phyloP scores from a whole-genome alignment of 2,797 vertebrate genomes.

The Melanotaenia parkinsoni region DNA sequence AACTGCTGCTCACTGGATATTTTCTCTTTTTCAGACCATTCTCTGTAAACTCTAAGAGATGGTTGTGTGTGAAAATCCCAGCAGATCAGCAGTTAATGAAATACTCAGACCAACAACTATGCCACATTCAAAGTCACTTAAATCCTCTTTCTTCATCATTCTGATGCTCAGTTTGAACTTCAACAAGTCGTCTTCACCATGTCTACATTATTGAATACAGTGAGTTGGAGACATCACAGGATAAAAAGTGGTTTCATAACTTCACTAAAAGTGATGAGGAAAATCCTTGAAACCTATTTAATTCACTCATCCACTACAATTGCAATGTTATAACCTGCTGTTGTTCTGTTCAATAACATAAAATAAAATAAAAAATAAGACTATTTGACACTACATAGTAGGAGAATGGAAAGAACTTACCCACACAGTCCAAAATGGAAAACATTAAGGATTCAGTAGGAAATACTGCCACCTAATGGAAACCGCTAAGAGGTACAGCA shows the following conservation, averaged over 20 bases:
- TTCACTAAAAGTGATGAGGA: neutral
- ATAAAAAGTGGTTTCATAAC: conserved; percentile 16
- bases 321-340: neutral
- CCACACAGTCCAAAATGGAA: neutral
- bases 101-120: no score
- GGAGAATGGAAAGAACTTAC: neutral
- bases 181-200: neutral
- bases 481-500: conserved; percentile 3
- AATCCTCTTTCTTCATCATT: neutral
- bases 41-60: no score
- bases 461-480: conserved; percentile 70
- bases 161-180: neutral
- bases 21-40: no score
- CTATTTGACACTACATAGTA: neutral
- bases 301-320: conserved; percentile 6
- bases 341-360: no score
- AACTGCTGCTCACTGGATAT: no score
- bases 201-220: neutral
- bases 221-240: conserved; percentile 8
- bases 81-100: no score
- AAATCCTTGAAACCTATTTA: neutral
- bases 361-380: no score
- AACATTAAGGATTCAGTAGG: conserved; percentile 10
- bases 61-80: no score
- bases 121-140: no score